These are phyloP conservation scores for Lutjanus erythropterus DNA, from an alignment of 2,113 vertebrate species.

Conservation along the genomic window DNA sequence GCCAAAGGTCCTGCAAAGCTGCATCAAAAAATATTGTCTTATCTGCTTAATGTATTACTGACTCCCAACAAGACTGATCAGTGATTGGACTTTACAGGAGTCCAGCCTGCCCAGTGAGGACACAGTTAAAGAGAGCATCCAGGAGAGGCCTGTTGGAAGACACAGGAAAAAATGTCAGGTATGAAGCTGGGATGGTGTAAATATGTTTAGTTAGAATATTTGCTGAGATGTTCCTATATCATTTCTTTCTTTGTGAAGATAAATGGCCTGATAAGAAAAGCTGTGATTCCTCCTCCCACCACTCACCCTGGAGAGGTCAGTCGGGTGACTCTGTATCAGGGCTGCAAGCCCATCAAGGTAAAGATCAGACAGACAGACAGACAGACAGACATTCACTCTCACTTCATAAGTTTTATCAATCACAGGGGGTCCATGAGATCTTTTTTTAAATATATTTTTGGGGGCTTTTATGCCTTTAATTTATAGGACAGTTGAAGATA, in stretches of 20 bases:
- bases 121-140: constrained; percentile 19
- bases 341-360: constrained; percentile 64
- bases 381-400: background rate
- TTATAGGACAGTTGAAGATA: no score
- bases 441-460: no score
- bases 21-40: constrained; percentile 37
- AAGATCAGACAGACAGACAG: background rate
- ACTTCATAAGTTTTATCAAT: background rate
- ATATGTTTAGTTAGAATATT: background rate
- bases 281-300: constrained; percentile 51
- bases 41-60: background rate
- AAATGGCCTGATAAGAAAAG: constrained; percentile 43
- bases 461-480: no score
- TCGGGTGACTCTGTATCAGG: constrained; percentile 67
- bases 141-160: constrained; percentile 46
- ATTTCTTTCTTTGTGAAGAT: constrained; percentile 30
- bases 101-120: constrained; percentile 30
- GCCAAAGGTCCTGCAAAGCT: constrained; percentile 40
- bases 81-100: constrained; percentile 59
- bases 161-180: constrained; percentile 72
- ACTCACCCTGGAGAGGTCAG: constrained; percentile 44
- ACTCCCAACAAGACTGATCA: background rate
- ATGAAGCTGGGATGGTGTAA: background rate
- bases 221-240: background rate
- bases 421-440: no score